Evolutionary conservation across 1,140 invertebrate species (phyloP).

Genomic region (Neuroterus valhalla): DNA sequence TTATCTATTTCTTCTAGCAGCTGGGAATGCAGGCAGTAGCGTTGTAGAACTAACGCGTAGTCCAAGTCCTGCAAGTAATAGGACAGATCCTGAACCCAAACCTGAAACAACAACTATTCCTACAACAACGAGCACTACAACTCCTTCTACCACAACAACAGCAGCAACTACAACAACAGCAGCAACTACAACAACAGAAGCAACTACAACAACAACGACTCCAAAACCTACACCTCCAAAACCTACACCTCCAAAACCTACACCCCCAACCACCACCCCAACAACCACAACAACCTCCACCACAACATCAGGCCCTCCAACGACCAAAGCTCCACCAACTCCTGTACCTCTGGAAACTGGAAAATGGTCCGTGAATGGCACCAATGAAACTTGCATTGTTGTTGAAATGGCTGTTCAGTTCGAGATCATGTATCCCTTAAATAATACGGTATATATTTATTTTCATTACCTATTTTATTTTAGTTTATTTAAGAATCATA

Average conservation of each 20-base stretch:
- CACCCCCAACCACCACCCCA: conserved; percentile 42
- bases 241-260: conserved; percentile 46
- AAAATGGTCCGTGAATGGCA: conserved; percentile 74
- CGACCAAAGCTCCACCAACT: conserved; percentile 54
- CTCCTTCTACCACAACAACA: neutral
- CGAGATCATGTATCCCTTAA: conserved; percentile 76
- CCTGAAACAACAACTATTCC: neutral
- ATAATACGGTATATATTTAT: conserved; percentile 49
- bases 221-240: conserved; percentile 49
- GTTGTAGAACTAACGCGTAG: neutral
- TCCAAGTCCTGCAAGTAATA: too few species aligned
- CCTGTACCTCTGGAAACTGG: conserved; percentile 71
- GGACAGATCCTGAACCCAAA: neutral
- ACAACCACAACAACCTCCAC: conserved; percentile 47
- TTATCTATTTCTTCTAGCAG: neutral
- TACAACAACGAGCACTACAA: neutral
- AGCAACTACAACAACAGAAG: conserved; percentile 47
- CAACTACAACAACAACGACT: conserved; percentile 41
- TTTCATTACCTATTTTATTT: too few species aligned
- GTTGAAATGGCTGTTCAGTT: conserved; percentile 79
- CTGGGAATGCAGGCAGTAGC: neutral
- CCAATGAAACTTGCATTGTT: conserved; percentile 75
- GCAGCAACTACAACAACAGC: neutral
- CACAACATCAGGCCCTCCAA: conserved; percentile 52
- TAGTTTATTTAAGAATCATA: too few species aligned